Conservation (phyloP, 2,888 invertebrate genomes). For the Germaria angustata region DNA sequence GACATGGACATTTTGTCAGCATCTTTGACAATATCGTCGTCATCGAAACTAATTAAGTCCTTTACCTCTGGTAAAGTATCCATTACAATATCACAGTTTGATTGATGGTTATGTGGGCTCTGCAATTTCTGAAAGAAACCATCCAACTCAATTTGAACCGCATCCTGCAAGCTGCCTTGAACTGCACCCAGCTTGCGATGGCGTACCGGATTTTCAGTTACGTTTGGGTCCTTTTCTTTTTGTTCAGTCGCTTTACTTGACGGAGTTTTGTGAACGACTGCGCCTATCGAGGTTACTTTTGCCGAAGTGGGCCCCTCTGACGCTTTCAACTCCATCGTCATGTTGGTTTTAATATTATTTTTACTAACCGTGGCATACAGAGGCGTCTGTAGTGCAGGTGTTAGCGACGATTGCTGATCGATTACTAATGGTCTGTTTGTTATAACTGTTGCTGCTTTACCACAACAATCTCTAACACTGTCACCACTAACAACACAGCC, state of each 20-base stretch:
- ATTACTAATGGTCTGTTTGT: slow-evolving; percentile 51
- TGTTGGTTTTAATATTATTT: slow-evolving; percentile 63
- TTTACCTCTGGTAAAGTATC: slow-evolving; percentile 69
- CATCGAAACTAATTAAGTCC: slow-evolving; percentile 78
- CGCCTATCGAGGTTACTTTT: slow-evolving; percentile 27
- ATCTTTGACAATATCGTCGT: slow-evolving; percentile 68
- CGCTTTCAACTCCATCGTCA: slow-evolving; percentile 36
- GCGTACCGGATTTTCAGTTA: not conserved
- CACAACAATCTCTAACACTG: slow-evolving; percentile 43
- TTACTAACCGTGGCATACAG: slow-evolving; percentile 77
- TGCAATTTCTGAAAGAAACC: slow-evolving; percentile 22
- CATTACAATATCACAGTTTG: slow-evolving; percentile 71
- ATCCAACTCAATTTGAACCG: slow-evolving; percentile 49
- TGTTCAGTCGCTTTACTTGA: not conserved
- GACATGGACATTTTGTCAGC: slow-evolving; percentile 22
- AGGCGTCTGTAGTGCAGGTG: slow-evolving; percentile 46
- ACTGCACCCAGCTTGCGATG: slow-evolving; percentile 67
- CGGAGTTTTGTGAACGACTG: slow-evolving; percentile 14
- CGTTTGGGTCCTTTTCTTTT: not conserved
- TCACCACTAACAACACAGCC: not conserved
- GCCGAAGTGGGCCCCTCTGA: slow-evolving; percentile 1
- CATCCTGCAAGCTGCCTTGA: slow-evolving; percentile 63
- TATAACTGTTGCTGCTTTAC: slow-evolving; percentile 54
- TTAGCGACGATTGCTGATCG: slow-evolving; percentile 31
- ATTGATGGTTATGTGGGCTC: slow-evolving; percentile 11